Evolutionary conservation across 2,888 invertebrate genomes (phyloP).

Genomic region (Spicauda simplicius): DNA sequence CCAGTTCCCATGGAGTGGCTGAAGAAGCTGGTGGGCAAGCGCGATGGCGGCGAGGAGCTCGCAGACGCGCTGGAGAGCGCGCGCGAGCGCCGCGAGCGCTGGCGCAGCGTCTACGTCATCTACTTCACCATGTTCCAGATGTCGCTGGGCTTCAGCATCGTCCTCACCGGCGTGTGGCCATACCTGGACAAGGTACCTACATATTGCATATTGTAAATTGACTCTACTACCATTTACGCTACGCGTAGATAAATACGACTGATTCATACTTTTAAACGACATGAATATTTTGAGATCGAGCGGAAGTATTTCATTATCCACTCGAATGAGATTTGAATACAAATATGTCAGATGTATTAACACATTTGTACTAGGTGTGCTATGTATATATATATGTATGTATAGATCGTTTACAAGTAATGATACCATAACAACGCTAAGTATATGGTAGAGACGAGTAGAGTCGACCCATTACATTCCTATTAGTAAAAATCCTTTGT

Average conservation of each 20-base stretch:
- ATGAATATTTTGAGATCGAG: too few species aligned
- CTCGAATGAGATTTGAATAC: too few species aligned
- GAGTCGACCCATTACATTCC: background rate
- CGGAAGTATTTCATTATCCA: too few species aligned
- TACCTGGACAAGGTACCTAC: slow-evolving; percentile 90
- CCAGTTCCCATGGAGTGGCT: slow-evolving; percentile 60
- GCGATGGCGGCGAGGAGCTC: slow-evolving; percentile 34
- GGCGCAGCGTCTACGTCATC: slow-evolving; percentile 91
- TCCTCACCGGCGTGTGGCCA: slow-evolving; percentile 95
- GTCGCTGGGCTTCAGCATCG: slow-evolving; percentile 94
- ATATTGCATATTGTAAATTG: background rate
- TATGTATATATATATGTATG: too few species aligned
- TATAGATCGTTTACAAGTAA: too few species aligned
- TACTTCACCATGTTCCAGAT: slow-evolving; percentile 96
- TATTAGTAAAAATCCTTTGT: background rate
- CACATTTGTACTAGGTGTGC: too few species aligned
- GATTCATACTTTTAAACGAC: too few species aligned
- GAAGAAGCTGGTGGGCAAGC: slow-evolving; percentile 54
- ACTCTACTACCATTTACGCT: background rate
- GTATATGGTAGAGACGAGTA: background rate
- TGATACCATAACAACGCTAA: background rate
- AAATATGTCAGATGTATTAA: too few species aligned
- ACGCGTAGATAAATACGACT: background rate
- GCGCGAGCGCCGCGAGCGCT: slow-evolving; percentile 88
- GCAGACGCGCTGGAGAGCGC: slow-evolving; percentile 85